Base-by-base conservation (phyloP, 2,113 vertebrate species). In the Seriola aureovittata region DNA sequence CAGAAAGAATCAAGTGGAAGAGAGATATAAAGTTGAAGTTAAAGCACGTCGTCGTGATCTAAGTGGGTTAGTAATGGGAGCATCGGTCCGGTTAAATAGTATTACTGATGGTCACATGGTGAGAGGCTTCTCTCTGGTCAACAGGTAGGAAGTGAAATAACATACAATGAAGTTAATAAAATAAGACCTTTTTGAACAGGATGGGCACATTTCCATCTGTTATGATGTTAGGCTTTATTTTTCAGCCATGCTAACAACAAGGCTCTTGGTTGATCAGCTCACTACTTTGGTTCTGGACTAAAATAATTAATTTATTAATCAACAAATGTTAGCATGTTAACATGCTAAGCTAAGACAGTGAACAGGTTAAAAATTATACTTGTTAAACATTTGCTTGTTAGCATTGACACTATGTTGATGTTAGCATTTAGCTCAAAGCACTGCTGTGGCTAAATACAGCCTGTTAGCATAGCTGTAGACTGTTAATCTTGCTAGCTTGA, bases 1-100 rank as follows among this genome's bases (percentile, higher is more conserved):
- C 38, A n/a, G 7, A 86, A 65, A 21, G 36, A 73, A 70, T 75
- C 32, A 42, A 66, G 71, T 63, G 63, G 23, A 17, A 11, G 16
- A 10, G 66, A 55, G 69, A 23, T 36, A 57, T 57, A 46, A 66
- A 55, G 75, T 64, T 65, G 40, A 40, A 46, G 57, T 12, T 58
- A 42, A 57, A 68, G 42, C 42, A 38, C 52, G 42, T 23, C 25
- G 23, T 50, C 0, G 29, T 46, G 38, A 72, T 42, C 62, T 21
- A 58, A 64, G 38, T 76, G 71, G 75, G 65, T 68, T 54, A 64
- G 42, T 16, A 34, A 44, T 8, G 52, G 70, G 40, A 25, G 59
- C 48, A 11, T 34, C 8, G 32, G 50, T 23, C 54, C 44, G 44
- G 21, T 66, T 67, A 14, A 46, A 57, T 13, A 67, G 34, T 25